Conservation (phyloP, 2,797 vertebrate genomes). For the Rhinoraja longicauda region DNA sequence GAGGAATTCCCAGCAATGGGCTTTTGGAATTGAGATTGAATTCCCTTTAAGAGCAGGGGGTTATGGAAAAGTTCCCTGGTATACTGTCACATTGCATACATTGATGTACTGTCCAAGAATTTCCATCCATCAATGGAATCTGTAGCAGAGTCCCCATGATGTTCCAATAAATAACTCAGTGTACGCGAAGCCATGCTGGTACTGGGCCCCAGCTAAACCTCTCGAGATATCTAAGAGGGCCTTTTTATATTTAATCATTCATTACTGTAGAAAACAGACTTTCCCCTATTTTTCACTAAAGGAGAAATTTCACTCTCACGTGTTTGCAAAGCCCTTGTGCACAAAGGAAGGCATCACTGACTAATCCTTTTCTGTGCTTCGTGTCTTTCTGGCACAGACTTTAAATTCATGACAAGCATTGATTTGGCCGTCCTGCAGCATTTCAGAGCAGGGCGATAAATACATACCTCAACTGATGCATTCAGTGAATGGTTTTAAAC, state of each 20-base stretch:
- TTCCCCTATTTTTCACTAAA: neutral
- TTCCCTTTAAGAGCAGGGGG: neutral
- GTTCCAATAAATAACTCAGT: neutral
- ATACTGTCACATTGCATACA: no score
- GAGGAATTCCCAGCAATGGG: neutral
- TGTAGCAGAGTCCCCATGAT: neutral
- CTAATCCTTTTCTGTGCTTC: neutral
- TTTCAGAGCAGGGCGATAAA: neutral
- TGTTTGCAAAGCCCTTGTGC: neutral
- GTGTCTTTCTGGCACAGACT: neutral
- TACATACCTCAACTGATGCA: neutral
- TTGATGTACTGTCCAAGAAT: no score
- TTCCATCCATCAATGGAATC: neutral
- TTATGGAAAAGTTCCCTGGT: neutral
- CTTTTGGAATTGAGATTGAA: neutral
- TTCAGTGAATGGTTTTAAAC: neutral
- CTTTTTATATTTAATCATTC: constrained; percentile 3
- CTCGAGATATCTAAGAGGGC: neutral
- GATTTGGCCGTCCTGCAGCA: neutral
- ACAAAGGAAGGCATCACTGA: constrained; percentile 7
- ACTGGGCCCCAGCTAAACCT: neutral
- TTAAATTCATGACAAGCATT: constrained; percentile 28
- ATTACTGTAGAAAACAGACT: constrained; percentile 13
- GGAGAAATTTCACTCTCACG: constrained; percentile 15
- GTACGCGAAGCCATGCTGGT: neutral